A percentile compares a stretch with the other conserved stretches of the same genome.
Evolutionary conservation across 2,797 vertebrate genomes (phyloP).

Genomic region (Tinamus major): DNA sequence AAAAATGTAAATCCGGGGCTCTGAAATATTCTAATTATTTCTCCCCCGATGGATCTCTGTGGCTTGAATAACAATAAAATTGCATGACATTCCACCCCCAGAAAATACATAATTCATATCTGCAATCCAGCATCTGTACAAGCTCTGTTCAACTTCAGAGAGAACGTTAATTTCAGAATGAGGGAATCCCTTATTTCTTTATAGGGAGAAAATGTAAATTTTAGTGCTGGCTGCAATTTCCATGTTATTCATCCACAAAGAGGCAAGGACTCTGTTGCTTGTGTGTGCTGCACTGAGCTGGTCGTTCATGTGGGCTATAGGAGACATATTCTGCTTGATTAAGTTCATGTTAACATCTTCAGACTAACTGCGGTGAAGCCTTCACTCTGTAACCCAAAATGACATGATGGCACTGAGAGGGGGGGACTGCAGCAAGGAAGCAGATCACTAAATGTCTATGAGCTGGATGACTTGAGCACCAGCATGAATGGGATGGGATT

Average conservation of each 20-base stretch:
- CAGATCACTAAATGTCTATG: background rate
- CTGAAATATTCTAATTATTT: slow-evolving; percentile 66
- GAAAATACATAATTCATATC: slow-evolving; percentile 71
- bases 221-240: background rate
- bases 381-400: background rate
- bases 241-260: background rate
- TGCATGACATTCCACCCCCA: slow-evolving; percentile 57
- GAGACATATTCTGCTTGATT: background rate
- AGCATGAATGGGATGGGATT: background rate
- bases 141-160: slow-evolving; percentile 28
- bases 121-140: slow-evolving; percentile 41
- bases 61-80: slow-evolving; percentile 59
- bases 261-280: background rate
- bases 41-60: slow-evolving; percentile 16
- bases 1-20: slow-evolving; percentile 63
- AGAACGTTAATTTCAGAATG: slow-evolving; percentile 52
- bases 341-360: background rate
- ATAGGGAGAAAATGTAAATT: background rate
- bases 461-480: background rate
- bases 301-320: rapidly evolving
- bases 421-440: background rate
- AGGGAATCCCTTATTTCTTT: slow-evolving; percentile 68
- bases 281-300: background rate
- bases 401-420: rapidly evolving
- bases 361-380: background rate